These are phyloP conservation scores for Tipula unca DNA, from an alignment of 2,888 invertebrate genomes.

Conservation along the genomic window DNA sequence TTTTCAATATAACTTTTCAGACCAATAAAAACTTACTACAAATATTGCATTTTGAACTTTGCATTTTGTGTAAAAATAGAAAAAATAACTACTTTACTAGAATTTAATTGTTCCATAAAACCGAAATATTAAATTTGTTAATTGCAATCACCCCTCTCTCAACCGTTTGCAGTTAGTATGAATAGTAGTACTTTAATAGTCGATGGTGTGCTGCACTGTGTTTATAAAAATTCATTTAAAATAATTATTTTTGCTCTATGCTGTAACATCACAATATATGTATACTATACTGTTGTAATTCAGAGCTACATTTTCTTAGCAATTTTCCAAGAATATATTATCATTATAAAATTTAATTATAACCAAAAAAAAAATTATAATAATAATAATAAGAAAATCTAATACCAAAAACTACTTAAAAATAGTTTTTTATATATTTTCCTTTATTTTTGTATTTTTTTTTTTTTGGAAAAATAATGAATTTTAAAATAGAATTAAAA, in stretches of 20 bases:
- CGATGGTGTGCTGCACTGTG: neutral
- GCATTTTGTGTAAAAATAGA: neutral
- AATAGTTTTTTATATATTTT: neutral
- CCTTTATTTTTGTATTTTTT: neutral
- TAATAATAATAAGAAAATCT: neutral
- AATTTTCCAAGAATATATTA: conserved; percentile 14
- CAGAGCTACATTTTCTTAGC: neutral
- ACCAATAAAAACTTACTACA: neutral
- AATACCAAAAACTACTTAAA: conserved; percentile 14
- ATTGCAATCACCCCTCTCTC: neutral
- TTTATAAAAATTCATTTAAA: neutral
- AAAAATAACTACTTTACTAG: neutral
- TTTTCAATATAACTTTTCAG: neutral
- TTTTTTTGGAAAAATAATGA: neutral
- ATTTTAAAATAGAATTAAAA: conserved; percentile 14
- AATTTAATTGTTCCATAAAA: neutral
- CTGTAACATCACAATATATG: neutral
- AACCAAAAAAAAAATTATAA: neutral
- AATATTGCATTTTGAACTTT: neutral
- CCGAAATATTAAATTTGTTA: neutral
- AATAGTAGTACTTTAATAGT: neutral
- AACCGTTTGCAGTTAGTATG: neutral
- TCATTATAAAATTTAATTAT: conserved; percentile 14
- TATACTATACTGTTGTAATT: neutral
- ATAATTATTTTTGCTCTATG: neutral